Base-by-base conservation (phyloP, 1,140 invertebrate species). In the Bradynema listronoti region DNA sequence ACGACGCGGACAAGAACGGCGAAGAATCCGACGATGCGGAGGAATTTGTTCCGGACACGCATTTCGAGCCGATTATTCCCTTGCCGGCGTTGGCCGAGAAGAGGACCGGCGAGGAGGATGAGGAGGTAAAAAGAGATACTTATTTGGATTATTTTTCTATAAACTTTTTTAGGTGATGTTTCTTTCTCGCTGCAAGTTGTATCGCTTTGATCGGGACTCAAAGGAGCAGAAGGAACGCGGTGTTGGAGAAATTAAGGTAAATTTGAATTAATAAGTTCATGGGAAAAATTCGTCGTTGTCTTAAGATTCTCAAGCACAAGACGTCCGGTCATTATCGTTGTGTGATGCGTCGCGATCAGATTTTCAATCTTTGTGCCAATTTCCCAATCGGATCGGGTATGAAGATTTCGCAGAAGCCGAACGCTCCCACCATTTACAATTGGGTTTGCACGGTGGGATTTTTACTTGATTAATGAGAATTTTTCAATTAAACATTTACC, bases 151-250 rank as follows among this genome's bases (percentile, higher is more conserved):
- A 3, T 43, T 30, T 19, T 5, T 29, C 5, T 16, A 7, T 62
- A 19, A 22, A 22, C 14, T 7, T 42, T 42, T 70, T 24, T 51
- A 73, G 62, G 68, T 70, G 22, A 25, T 73, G 7, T 71, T 73
- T 49, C 32, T 52, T 1, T 58, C 59, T 33, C 70, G 71, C 9
- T 55, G 55, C 30, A 75, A 75, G 47, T 58, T 74, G 7, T 74
- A 65, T 54, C 69, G 69, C 36, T 76, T 61, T 51, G 56, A 67
- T 25, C 47, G 56, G 24, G 73, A 67, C 7, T 57, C 42, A 7
- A 73, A 68, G 16, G 79, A 80, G 67, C 81, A 80, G 80, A 82
- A 82, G 62, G 81, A 82, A 60, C 71, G 81, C 58, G 81, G 81
- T 16, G 61, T 79, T 24, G 81, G 81, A 2, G 78, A 80, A 14